phyloP scores from a whole-genome alignment of 1,140 invertebrate species.

The Neodiprion virginianus region DNA sequence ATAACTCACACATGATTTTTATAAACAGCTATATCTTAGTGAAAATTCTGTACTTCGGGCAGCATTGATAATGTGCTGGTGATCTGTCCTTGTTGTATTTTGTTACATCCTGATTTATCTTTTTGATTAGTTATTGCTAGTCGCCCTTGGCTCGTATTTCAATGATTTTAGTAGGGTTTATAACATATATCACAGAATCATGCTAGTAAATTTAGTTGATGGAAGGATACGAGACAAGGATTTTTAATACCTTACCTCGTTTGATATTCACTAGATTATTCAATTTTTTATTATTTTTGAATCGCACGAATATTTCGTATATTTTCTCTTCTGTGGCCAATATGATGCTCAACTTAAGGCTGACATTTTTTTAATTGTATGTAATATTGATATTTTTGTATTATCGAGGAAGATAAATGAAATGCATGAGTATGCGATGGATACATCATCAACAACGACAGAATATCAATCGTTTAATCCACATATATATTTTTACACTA shows the following conservation, averaged over 20 bases:
- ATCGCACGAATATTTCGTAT: too few species aligned
- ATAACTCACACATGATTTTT: not conserved
- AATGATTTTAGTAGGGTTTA: too few species aligned
- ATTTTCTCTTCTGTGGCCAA: too few species aligned
- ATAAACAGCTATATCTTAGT: too few species aligned
- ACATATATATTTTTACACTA: slow-evolving; percentile 21
- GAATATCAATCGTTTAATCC: slow-evolving; percentile 35
- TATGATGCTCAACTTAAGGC: too few species aligned
- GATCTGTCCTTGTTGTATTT: slow-evolving; percentile 5
- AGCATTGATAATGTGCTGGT: not conserved
- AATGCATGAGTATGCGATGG: not conserved
- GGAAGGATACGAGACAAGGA: too few species aligned
- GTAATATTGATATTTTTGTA: not conserved
- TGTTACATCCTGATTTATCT: not conserved
- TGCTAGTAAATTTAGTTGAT: too few species aligned
- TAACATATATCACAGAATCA: too few species aligned
- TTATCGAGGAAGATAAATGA: not conserved
- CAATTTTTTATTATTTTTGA: too few species aligned
- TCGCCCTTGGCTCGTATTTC: too few species aligned
- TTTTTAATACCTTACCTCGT: too few species aligned
- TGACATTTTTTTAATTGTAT: not conserved
- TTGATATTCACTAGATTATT: too few species aligned
- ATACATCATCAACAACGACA: slow-evolving; percentile 33
- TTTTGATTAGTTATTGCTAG: not conserved
- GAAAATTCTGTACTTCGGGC: not conserved